Evolutionary conservation across 1,140 invertebrate genomes (phyloP).

Genomic region (Zaprionus kolodkinae): DNA sequence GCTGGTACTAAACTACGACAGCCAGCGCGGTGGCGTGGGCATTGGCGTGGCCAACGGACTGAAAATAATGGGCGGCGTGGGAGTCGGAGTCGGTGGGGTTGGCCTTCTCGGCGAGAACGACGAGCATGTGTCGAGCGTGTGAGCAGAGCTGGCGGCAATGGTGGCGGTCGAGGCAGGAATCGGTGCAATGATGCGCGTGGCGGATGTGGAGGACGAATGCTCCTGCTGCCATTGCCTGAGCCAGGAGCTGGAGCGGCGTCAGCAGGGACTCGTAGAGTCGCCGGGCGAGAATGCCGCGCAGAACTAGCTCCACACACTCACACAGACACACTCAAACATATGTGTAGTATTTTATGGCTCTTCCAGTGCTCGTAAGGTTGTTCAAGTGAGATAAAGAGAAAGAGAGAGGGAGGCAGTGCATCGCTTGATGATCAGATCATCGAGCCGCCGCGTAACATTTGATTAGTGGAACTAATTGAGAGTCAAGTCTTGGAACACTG

Average conservation of each 20-base stretch:
- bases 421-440: slow-evolving; percentile 64
- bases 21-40: slow-evolving; percentile 60
- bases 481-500: slow-evolving; percentile 75
- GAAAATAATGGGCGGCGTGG: slow-evolving; percentile 44
- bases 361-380: slow-evolving; percentile 47
- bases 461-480: slow-evolving; percentile 72
- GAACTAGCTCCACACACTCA: slow-evolving; percentile 19
- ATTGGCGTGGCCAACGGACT: slow-evolving; percentile 62
- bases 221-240: slow-evolving; percentile 78
- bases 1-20: slow-evolving; percentile 65
- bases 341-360: not conserved
- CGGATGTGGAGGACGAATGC: slow-evolving; percentile 47
- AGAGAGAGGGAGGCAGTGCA: not conserved
- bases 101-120: slow-evolving; percentile 49
- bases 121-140: slow-evolving; percentile 74
- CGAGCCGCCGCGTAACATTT: slow-evolving; percentile 47
- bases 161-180: slow-evolving; percentile 51
- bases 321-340: not conserved
- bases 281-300: slow-evolving; percentile 27
- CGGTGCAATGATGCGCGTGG: slow-evolving; percentile 25
- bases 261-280: slow-evolving; percentile 66
- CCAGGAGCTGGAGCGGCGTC: slow-evolving; percentile 70
- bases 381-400: not conserved
- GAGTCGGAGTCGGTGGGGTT: slow-evolving; percentile 52
- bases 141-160: slow-evolving; percentile 76